Evolutionary conservation across 1,140 invertebrate species (phyloP).

Genomic region (Drosophila fuyamai): DNA sequence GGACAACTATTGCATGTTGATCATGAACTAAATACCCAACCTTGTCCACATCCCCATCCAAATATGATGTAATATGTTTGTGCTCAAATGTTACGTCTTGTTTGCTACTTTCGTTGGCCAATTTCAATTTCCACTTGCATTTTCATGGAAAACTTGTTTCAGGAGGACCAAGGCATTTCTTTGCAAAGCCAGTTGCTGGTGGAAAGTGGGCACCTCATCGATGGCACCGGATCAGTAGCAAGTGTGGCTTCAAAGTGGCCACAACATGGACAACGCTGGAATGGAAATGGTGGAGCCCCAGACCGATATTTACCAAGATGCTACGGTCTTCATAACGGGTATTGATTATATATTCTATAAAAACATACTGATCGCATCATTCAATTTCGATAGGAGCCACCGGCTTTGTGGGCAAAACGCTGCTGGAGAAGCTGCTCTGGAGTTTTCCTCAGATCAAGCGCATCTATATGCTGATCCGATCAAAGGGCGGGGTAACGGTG

Average conservation of each 20-base stretch:
- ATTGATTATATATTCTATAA: neutral
- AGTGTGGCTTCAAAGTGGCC: conserved; percentile 43
- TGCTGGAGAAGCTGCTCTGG: conserved; percentile 90
- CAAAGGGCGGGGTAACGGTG: conserved; percentile 85
- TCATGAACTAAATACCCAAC: conserved; percentile 27
- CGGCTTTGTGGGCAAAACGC: conserved; percentile 88
- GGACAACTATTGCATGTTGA: neutral
- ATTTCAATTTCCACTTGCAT: conserved; percentile 35
- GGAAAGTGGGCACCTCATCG: conserved; percentile 31
- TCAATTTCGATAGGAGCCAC: conserved; percentile 57
- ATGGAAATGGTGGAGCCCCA: conserved; percentile 18
- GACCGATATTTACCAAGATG: conserved; percentile 66
- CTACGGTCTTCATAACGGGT: conserved; percentile 82
- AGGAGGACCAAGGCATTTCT: conserved; percentile 57
- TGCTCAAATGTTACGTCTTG: conserved; percentile 45
- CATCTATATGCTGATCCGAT: conserved; percentile 89
- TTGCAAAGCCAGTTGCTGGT: conserved; percentile 51
- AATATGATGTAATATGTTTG: conserved; percentile 26
- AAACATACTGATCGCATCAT: neutral
- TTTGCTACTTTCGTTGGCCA: conserved; percentile 37
- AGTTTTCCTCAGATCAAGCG: conserved; percentile 88
- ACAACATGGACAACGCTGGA: conserved; percentile 36
- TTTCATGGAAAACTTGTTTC: conserved; percentile 73
- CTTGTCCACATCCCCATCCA: conserved; percentile 7
- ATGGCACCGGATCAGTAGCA: conserved; percentile 47